Conservation (phyloP, 2,113 vertebrate species). For the Candoia aspera region DNA sequence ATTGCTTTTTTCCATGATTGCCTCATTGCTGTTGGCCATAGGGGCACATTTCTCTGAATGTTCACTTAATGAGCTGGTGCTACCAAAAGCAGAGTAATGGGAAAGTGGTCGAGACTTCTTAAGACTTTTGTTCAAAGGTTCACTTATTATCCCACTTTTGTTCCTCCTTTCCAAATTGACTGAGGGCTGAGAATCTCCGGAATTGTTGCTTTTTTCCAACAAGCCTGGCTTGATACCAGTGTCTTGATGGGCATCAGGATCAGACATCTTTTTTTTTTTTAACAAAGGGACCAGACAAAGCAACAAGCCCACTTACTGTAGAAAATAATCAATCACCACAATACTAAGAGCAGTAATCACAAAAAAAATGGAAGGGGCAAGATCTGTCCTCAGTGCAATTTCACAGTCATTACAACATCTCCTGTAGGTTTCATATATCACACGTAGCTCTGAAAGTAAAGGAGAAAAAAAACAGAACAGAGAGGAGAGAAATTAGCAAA, state of each 20-base stretch:
- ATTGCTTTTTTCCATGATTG: conserved; percentile 84
- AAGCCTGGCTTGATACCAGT: conserved; percentile 82
- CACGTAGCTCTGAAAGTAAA: conserved; percentile 61
- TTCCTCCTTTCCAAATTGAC: conserved; percentile 87
- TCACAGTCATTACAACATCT: conserved; percentile 60
- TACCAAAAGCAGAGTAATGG: conserved; percentile 90
- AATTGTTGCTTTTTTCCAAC: conserved; percentile 78
- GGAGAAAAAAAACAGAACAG: conserved; percentile 1
- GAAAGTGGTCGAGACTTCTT: conserved; percentile 95
- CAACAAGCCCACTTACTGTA: conserved; percentile 46
- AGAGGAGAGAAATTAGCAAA: conserved; percentile 34
- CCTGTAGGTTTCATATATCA: conserved; percentile 56
- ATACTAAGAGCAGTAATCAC: conserved; percentile 19
- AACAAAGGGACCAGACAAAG: conserved; percentile 33
- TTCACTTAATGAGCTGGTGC: conserved; percentile 85
- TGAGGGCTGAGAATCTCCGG: conserved; percentile 80
- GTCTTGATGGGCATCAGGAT: conserved; percentile 82
- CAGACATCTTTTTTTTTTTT: conserved; percentile 85
- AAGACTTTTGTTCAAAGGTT: conserved; percentile 96
- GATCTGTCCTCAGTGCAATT: conserved; percentile 45
- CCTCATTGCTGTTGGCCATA: conserved; percentile 77
- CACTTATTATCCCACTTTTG: conserved; percentile 96
- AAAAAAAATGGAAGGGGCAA: conserved; percentile 26
- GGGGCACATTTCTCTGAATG: conserved; percentile 80
- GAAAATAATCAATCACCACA: conserved; percentile 30